Conservation (phyloP, 2,888 invertebrate genomes). For the Clivina fossor region DNA sequence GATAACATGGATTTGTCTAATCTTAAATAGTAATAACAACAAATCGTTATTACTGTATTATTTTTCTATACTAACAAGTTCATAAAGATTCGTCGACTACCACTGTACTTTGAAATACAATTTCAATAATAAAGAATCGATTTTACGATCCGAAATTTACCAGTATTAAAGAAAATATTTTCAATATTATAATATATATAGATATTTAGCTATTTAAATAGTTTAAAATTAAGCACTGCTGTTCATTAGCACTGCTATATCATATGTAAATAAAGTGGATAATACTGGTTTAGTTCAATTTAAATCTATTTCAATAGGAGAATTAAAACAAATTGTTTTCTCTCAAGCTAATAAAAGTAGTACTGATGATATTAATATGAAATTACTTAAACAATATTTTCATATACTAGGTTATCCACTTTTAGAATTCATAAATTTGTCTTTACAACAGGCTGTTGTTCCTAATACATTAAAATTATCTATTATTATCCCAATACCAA, state of each 20-base stretch:
- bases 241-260: background rate
- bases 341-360: background rate
- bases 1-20: too few species aligned
- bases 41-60: too few species aligned
- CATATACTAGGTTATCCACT: background rate
- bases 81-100: too few species aligned
- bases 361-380: background rate
- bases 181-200: too few species aligned
- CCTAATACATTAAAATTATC: background rate
- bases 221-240: too few species aligned
- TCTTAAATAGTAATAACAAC: too few species aligned
- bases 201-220: too few species aligned
- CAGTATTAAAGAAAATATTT: too few species aligned
- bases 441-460: background rate
- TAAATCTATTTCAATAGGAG: background rate
- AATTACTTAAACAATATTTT: background rate
- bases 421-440: background rate
- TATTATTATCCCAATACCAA: slow-evolving; percentile 25
- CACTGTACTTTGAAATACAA: too few species aligned
- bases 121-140: too few species aligned
- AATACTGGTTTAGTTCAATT: background rate
- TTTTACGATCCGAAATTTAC: too few species aligned
- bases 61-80: too few species aligned
- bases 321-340: background rate
- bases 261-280: background rate